phyloP scores from a whole-genome alignment of 2,797 vertebrate genomes.

The Sphaeramia orbicularis region DNA sequence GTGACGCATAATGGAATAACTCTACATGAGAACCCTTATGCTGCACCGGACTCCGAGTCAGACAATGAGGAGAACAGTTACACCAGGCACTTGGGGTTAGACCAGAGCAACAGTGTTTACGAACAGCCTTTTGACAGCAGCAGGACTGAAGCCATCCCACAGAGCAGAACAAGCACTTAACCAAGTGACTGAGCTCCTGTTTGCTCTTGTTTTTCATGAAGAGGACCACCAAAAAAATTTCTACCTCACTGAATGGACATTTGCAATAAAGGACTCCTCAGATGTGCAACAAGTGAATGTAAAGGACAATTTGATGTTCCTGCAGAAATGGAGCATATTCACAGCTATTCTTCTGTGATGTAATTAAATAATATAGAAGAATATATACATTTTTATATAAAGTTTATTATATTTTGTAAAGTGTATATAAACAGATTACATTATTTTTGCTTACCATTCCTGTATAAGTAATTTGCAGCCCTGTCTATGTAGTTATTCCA shows the following conservation, averaged over 20 bases:
- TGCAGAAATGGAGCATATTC: conserved; percentile 46
- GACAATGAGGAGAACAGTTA: conserved; percentile 79
- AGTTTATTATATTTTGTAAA: conserved; percentile 92
- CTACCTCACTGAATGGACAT: conserved; percentile 93
- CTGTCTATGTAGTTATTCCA: conserved; percentile 80
- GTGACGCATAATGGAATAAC: conserved; percentile 71
- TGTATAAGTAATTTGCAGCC: conserved; percentile 73
- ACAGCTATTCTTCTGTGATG: conserved; percentile 63
- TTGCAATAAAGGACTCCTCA: conserved; percentile 68
- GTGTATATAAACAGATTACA: conserved; percentile 90
- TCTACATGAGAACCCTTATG: conserved; percentile 79
- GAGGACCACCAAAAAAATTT: conserved; percentile 74
- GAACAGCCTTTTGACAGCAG: conserved; percentile 83
- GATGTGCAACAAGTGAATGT: conserved; percentile 83
- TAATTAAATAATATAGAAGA: conserved; percentile 85
- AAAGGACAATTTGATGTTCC: conserved; percentile 65
- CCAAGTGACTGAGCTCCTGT: conserved; percentile 39
- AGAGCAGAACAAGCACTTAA: conserved; percentile 85
- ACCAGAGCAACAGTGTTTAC: conserved; percentile 78
- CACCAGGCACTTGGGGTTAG: conserved; percentile 70
- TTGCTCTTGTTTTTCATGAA: conserved; percentile 50
- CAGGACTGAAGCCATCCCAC: conserved; percentile 82
- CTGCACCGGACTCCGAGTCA: conserved; percentile 80
- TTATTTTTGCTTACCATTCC: conserved; percentile 91
- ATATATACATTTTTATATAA: conserved; percentile 88